phyloP scores from a whole-genome alignment of 2,113 vertebrate genomes.

The Argyrosomus japonicus region DNA sequence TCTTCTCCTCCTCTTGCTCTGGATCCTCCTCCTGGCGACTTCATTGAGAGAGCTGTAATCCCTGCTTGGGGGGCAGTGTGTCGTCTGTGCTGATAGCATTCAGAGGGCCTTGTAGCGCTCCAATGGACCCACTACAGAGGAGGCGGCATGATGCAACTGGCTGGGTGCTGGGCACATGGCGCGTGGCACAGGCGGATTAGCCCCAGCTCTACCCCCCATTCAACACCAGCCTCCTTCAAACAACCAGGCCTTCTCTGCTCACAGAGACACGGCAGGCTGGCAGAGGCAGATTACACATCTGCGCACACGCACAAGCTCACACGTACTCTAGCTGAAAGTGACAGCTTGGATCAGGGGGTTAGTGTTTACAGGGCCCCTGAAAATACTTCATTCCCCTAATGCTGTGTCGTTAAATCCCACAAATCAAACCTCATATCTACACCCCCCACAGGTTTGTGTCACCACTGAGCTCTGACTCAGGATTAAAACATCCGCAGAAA shows the following conservation, averaged over 20 bases:
- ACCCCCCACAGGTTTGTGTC: constrained; percentile 33
- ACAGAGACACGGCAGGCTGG: constrained; percentile 70
- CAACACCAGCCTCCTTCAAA: constrained; percentile 68
- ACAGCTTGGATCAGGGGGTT: constrained; percentile 44
- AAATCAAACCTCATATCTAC: constrained; percentile 42
- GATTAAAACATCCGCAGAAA: constrained; percentile 27
- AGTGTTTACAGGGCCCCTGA: constrained; percentile 46
- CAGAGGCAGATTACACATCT: constrained; percentile 76
- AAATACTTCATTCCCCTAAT: constrained; percentile 56
- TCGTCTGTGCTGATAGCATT: constrained; percentile 84
- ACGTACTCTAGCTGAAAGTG: constrained; percentile 25
- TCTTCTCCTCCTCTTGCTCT: constrained; percentile 61
- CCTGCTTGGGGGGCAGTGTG: constrained; percentile 80
- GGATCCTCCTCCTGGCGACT: constrained; percentile 73
- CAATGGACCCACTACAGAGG: constrained; percentile 77
- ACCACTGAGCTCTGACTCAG: constrained; percentile 46
- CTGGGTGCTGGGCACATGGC: constrained; percentile 72
- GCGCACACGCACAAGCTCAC: constrained; percentile 42
- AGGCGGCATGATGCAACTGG: constrained; percentile 68
- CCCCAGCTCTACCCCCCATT: constrained; percentile 58
- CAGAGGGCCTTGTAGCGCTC: constrained; percentile 76
- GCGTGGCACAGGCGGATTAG: constrained; percentile 78
- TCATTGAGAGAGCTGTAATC: constrained; percentile 81
- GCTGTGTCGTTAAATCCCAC: constrained; percentile 34
- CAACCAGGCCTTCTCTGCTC: constrained; percentile 55